Conservation (phyloP, 2,113 vertebrate species). For the Brevimyrus niger region DNA sequence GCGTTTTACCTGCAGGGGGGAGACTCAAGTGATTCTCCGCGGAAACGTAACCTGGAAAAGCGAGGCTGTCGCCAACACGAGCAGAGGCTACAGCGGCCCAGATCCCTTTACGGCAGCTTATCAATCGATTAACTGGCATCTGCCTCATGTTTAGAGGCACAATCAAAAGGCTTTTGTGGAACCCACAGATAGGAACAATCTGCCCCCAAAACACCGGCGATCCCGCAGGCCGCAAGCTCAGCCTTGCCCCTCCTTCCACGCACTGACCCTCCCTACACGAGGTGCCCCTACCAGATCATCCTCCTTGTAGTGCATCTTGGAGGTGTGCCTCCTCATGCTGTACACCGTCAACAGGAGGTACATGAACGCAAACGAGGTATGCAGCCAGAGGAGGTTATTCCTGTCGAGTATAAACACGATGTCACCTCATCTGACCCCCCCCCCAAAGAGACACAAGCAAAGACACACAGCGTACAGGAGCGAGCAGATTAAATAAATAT, state of each 20-base stretch:
- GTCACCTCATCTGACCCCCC: neutral
- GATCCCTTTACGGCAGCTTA: neutral
- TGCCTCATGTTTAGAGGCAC: neutral
- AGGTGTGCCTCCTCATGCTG: conserved; percentile 96
- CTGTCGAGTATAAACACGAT: conserved; percentile 46
- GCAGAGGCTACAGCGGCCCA: neutral
- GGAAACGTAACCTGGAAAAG: neutral
- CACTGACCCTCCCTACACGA: neutral
- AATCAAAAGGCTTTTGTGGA: neutral
- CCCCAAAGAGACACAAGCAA: neutral
- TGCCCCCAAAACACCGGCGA: neutral
- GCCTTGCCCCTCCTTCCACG: neutral
- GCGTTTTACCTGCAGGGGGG: conserved; percentile 75
- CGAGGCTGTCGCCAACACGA: neutral
- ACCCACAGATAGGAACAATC: neutral
- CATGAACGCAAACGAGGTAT: conserved; percentile 91
- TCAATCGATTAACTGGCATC: neutral
- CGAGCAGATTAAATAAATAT: neutral
- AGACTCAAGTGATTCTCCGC: neutral
- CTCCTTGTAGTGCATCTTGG: conserved; percentile 97
- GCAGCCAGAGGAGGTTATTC: conserved; percentile 89
- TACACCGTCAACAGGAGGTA: conserved; percentile 93
- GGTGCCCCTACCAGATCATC: conserved; percentile 79
- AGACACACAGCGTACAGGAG: neutral
- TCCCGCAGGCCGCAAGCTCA: neutral